phyloP scores from a whole-genome alignment of 2,888 invertebrate genomes.

The Mesoligia furuncula region DNA sequence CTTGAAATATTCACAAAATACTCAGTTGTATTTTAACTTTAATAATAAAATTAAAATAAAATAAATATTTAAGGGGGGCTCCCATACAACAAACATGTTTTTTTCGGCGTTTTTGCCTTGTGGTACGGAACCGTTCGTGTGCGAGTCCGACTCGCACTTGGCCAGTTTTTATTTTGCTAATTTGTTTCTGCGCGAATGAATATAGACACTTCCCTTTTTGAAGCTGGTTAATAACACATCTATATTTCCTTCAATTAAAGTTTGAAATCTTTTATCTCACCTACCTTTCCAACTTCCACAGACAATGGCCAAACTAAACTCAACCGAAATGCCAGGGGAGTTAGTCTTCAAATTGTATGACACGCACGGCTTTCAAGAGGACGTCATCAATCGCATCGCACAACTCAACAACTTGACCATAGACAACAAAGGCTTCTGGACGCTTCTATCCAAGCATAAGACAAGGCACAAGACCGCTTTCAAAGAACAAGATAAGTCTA shows the following conservation, averaged over 20 bases:
- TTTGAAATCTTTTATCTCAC: background rate
- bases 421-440: conserved; percentile 90
- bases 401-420: conserved; percentile 91
- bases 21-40: no score
- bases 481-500: conserved; percentile 78
- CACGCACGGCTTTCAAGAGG: conserved; percentile 94
- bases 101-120: no score
- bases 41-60: no score
- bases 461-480: conserved; percentile 85
- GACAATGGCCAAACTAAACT: conserved; percentile 80
- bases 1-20: no score
- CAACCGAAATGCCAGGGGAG: conserved; percentile 90
- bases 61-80: no score
- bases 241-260: background rate
- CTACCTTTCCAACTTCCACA: conserved; percentile 58
- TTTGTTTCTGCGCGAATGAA: background rate
- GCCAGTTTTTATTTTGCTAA: background rate
- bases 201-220: background rate
- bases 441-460: conserved; percentile 89
- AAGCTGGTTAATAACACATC: background rate
- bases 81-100: no score
- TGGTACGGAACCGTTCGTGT: no score
- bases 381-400: conserved; percentile 92
- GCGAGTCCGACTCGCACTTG: no score
- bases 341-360: conserved; percentile 94